These are phyloP conservation scores for Baccha elongata DNA, from an alignment of 2,888 invertebrate genomes.

Conservation along the genomic window DNA sequence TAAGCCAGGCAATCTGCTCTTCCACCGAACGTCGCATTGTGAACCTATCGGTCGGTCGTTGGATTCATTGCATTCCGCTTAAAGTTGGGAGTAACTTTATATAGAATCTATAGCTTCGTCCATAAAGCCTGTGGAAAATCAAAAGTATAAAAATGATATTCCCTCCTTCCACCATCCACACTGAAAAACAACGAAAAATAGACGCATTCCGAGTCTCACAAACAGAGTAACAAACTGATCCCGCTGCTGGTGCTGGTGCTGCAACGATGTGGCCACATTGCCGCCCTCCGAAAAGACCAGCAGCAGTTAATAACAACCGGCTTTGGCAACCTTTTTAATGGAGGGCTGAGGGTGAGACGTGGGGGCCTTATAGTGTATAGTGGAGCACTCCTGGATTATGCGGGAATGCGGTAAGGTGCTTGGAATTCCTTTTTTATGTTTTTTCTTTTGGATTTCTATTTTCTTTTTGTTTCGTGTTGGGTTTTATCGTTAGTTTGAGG, in stretches of 20 bases:
- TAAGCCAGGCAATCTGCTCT: slow-evolving; percentile 32
- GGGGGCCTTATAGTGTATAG: slow-evolving; percentile 39
- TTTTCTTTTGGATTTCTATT: slow-evolving; percentile 49
- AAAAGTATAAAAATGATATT: slow-evolving; percentile 64
- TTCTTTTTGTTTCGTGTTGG: slow-evolving; percentile 26
- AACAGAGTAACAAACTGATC: slow-evolving; percentile 71
- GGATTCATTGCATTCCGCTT: slow-evolving; percentile 62
- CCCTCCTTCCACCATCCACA: not conserved
- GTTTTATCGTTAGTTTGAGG: slow-evolving; percentile 10
- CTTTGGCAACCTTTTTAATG: slow-evolving; percentile 49
- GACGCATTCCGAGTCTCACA: slow-evolving; percentile 70
- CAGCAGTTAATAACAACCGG: slow-evolving; percentile 73
- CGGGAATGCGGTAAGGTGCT: slow-evolving; percentile 74
- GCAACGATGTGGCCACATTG: slow-evolving; percentile 44
- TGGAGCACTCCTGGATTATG: slow-evolving; percentile 71
- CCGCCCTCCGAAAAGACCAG: slow-evolving; percentile 74
- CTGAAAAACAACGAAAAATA: slow-evolving; percentile 60
- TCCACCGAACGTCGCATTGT: slow-evolving; percentile 23
- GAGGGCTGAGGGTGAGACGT: not conserved
- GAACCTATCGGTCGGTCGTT: slow-evolving; percentile 38
- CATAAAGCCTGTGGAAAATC: slow-evolving; percentile 67
- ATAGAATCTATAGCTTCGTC: slow-evolving; percentile 41
- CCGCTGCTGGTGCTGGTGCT: slow-evolving; percentile 45
- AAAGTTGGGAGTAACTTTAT: slow-evolving; percentile 32
- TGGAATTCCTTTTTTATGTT: slow-evolving; percentile 74